These are phyloP conservation scores for Coilia nasus DNA, from an alignment of 2,797 vertebrate species.

Conservation along the genomic window DNA sequence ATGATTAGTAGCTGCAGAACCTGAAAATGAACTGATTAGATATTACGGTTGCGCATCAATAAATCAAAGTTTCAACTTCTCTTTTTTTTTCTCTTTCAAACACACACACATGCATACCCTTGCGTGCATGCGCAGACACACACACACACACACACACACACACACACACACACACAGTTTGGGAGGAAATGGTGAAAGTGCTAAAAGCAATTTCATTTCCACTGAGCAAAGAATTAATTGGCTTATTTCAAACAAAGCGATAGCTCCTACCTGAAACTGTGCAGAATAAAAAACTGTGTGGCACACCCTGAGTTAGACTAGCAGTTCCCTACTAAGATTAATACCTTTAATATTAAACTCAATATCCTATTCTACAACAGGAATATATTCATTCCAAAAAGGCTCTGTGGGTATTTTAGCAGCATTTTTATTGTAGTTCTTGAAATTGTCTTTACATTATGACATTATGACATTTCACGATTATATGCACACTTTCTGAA, in stretches of 20 bases:
- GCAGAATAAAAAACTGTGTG: neutral
- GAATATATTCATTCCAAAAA: no score
- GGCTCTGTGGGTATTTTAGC: no score
- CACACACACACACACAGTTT: neutral
- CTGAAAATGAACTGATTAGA: slow-evolving; percentile 43
- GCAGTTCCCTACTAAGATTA: neutral
- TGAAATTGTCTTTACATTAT: no score
- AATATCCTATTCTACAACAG: no score
- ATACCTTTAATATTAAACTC: neutral
- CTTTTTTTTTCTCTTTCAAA: neutral
- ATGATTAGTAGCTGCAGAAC: slow-evolving; percentile 44
- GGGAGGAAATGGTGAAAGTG: slow-evolving; percentile 29
- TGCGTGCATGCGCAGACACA: no score
- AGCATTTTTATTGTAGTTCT: no score
- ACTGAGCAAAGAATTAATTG: slow-evolving; percentile 43
- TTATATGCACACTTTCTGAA: no score
- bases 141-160: no score
- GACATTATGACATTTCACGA: no score
- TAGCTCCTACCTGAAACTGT: slow-evolving; percentile 29
- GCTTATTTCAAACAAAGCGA: slow-evolving; percentile 32
- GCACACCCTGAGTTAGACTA: slow-evolving; percentile 18
- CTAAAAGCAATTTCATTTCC: slow-evolving; percentile 43
- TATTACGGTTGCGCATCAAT: slow-evolving; percentile 42
- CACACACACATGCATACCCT: no score
- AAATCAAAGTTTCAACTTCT: slow-evolving; percentile 43